Percentiles rank a stretch among this genome's conserved stretches.
Conservation (phyloP, 2,113 vertebrate species). For the human (Homo sapiens) region DNA sequence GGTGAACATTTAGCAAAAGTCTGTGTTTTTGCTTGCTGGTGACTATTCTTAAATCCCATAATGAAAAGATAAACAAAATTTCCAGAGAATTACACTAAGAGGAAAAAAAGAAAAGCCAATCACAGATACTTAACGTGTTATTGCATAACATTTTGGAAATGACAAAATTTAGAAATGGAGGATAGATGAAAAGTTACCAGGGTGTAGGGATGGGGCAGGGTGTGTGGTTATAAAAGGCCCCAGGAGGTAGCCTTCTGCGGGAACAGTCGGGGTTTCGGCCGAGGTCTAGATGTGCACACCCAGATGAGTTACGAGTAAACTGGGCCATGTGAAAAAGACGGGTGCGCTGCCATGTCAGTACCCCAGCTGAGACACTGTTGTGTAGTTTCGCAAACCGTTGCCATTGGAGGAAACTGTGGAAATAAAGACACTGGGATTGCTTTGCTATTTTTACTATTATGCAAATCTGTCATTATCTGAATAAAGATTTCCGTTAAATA, state of each 20-base stretch:
- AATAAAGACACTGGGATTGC: background rate
- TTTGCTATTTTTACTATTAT: accelerated
- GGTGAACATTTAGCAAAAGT: background rate
- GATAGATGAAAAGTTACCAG: background rate
- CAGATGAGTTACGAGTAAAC: no score
- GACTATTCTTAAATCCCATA: background rate
- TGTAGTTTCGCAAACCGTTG: accelerated
- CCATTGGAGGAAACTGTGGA: no score
- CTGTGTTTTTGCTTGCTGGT: background rate
- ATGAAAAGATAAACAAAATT: background rate
- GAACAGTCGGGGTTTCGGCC: background rate
- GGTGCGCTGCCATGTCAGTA: accelerated
- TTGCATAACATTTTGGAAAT: background rate
- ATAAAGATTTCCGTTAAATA: background rate
- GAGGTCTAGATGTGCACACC: background rate
- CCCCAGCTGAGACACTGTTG: background rate
- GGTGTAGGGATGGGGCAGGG: background rate
- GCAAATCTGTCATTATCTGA: background rate
- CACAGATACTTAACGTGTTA: background rate
- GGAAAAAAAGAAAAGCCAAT: background rate
- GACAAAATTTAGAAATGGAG: background rate
- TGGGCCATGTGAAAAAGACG: background rate
- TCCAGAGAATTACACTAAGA: background rate
- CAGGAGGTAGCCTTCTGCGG: no score
- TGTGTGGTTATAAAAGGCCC: background rate